These are phyloP conservation scores for Drosophila sordidula DNA, from an alignment of 2,888 invertebrate genomes.

Conservation along the genomic window DNA sequence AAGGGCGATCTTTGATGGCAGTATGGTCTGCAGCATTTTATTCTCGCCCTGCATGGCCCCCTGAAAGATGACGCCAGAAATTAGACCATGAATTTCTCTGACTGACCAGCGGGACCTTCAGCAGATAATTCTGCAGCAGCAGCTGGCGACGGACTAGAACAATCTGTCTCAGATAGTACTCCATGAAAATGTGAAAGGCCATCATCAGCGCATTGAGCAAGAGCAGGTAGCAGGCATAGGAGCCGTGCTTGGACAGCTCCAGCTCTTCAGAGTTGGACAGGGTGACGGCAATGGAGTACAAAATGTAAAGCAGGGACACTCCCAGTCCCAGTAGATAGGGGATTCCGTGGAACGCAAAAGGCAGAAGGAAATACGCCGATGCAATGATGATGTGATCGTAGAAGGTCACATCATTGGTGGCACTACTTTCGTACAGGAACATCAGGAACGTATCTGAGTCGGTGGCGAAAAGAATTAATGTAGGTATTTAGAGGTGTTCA, in stretches of 20 bases:
- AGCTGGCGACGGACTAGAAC: conserved; percentile 43
- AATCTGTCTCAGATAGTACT: conserved; percentile 18
- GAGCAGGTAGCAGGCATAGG: conserved; percentile 9
- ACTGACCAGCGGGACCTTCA: conserved; percentile 20
- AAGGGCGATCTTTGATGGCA: conserved; percentile 92
- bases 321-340: conserved; percentile 28
- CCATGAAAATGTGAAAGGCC: conserved; percentile 10
- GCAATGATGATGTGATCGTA: conserved; percentile 45
- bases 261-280: fast-evolving
- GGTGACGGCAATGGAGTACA: not conserved
- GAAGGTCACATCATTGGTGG: not conserved
- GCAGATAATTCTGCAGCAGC: conserved; percentile 27
- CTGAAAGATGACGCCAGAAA: conserved; percentile 4
- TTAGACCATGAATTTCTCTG: not conserved
- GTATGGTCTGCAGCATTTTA: conserved; percentile 92
- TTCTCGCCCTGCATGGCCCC: conserved; percentile 88
- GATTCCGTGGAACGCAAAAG: conserved; percentile 28
- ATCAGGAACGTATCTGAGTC: conserved; percentile 19
- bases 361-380: conserved; percentile 47
- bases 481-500: not conserved
- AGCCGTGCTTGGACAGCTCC: not conserved
- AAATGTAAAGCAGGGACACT: conserved; percentile 12
- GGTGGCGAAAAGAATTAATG: not conserved
- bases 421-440: not conserved
- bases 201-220: conserved; percentile 24